Conservation (phyloP, 2,113 vertebrate genomes). For the Ochotona princeps region DNA sequence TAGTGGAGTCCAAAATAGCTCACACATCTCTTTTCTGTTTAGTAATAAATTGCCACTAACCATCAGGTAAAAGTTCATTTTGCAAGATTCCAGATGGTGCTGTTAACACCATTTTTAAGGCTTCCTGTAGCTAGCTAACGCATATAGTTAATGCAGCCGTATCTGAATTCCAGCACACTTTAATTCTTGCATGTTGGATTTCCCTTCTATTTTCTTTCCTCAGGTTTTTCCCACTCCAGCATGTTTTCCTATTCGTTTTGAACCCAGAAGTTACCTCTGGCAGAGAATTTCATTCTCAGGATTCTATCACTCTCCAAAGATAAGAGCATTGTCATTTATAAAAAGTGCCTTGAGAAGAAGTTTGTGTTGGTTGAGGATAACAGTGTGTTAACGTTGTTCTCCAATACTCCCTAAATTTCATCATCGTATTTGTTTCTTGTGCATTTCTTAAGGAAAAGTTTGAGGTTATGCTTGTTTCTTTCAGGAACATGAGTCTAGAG, state of each 20-base stretch:
- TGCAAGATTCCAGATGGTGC: slow-evolving; percentile 78
- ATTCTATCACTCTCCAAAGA: slow-evolving; percentile 58
- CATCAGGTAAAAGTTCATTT: slow-evolving; percentile 82
- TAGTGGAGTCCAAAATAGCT: slow-evolving; percentile 79
- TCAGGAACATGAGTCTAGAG: slow-evolving; percentile 20
- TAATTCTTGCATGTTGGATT: slow-evolving; percentile 5
- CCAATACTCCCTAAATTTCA: neutral
- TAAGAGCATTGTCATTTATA: neutral
- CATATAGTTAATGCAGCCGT: slow-evolving; percentile 70
- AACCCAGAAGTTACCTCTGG: slow-evolving; percentile 56
- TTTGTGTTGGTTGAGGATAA: slow-evolving; percentile 7
- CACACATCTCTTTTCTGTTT: slow-evolving; percentile 78
- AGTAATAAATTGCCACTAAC: slow-evolving; percentile 81
- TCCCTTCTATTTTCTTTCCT: neutral
- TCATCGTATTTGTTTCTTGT: neutral
- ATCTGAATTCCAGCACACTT: slow-evolving; percentile 62
- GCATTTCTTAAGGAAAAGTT: slow-evolving; percentile 6
- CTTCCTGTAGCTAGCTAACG: slow-evolving; percentile 74
- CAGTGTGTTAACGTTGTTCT: slow-evolving; percentile 7
- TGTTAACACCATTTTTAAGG: slow-evolving; percentile 77
- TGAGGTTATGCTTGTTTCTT: slow-evolving; percentile 27
- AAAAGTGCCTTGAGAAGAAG: slow-evolving; percentile 26
- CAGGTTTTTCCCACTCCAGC: slow-evolving; percentile 13
- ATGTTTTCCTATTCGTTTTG: slow-evolving; percentile 26
- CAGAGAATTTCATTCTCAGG: slow-evolving; percentile 27